Base-by-base conservation (phyloP, 2,888 invertebrate species). In the Teinopalpus imperialis region DNA sequence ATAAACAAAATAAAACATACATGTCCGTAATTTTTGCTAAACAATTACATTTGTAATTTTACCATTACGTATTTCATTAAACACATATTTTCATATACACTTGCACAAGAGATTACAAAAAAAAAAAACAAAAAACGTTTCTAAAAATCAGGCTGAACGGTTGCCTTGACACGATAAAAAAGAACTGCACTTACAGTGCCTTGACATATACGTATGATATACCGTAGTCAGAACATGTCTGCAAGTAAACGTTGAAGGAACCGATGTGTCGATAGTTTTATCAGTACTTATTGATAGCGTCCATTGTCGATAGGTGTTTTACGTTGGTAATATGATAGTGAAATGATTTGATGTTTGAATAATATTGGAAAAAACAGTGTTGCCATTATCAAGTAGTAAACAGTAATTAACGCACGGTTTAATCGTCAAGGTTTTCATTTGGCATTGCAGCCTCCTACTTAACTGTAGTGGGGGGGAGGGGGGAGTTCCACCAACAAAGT, bases 241-340 rank as follows among this genome's bases (percentile, higher is more conserved):
- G 26, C 23, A 36, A 14, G 24, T 23, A 1, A 24, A 16, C 16
- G 24, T 16, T 26, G 8, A 36, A 36, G 36, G 36, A 36, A 36
- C 8, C 13, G 16, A 26, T 16, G 9, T 1, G n/a, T 24, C n/a
- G 40, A 13, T 6, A 6, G 13, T 21, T 16, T 40, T 40, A 40
- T 40, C 40, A 31, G 13, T 14, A 5, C 5, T 9, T 18, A 26
- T 40, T 10, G 40, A 40, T 40, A 40, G 31, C 8, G 8, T 13
- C n/a, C 35, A 8, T 5, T 35, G 24, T 24, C 35, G 35, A 23
- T n/a, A 13, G n/a, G 23, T 24, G n/a, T 13, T 24, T 13, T 14
- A 23, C 12, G 10, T 4, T 2, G 14, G 12, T 23, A 8, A 35
- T 14, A 8, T 24, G 35, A 24, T 6, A 24, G 4, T 36, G 32